Evolutionary conservation across 2,888 invertebrate species (phyloP), one percentile per base, ranked within the genome.

Genomic region (Clivina fossor): DNA sequence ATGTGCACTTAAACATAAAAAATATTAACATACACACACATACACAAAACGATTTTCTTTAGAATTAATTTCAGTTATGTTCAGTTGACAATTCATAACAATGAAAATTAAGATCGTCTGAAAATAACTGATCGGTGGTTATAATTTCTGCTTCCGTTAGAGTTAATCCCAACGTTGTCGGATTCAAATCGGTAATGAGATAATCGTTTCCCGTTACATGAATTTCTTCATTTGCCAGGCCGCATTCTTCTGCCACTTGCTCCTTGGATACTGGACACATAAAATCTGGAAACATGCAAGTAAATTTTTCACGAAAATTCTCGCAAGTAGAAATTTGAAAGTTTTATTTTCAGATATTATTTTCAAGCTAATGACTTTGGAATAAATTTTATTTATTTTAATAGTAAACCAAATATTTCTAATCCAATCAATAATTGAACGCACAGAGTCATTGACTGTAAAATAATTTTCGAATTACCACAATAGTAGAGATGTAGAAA

Each of bases 171-270:
- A 80, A 64, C 1, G 75, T 67, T 9, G 74, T 72, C 3, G 79
- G 78, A 63, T 79, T 79, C 47, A 80, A 64, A 61, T 80, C 80
- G 2, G 80, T 79, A 7, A 80, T 78, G 20, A 80, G 69, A 62
- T 78, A 79, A 53, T 78, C 76, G 46, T 72, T 74, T n/a, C 40
- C 44, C 4, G 54, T 30, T n/a, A 48, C 30, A 19, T 40, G 41
- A 3, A 49, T 60, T 47, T 19, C 57, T 57, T 44, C 53, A 22
- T 74, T 76, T n/a, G 81, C 75, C 16, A 90, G 77, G 0, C 89
- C 89, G 62, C 88, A 88, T 69, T 90, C 90, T 59, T 85, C 80
- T 5, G 87, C 87, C 3, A 88, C 84, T 63, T 88, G 84, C 68
- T 90, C 88, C 66, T 88, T 86, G 26, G 89, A 85, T 43, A 90